Evolutionary conservation across 1,140 invertebrate species (phyloP).

Genomic region (Paraescarpia echinospica): DNA sequence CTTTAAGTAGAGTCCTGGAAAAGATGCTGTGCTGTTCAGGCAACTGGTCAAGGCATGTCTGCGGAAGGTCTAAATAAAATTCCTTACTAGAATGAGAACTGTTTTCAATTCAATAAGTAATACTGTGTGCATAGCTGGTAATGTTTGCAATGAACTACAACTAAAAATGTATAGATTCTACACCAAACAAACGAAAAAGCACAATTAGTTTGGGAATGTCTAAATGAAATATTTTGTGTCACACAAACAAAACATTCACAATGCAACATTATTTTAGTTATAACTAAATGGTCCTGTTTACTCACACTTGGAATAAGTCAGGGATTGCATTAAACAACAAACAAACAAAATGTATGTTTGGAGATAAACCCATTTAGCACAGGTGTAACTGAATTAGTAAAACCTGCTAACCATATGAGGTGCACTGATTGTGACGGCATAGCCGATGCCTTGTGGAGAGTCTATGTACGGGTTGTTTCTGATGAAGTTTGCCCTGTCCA

Average conservation of each 20-base stretch:
- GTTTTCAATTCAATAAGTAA: no score
- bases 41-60: no score
- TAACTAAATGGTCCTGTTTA: background rate
- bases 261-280: background rate
- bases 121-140: no score
- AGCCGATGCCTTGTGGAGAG: constrained; percentile 70
- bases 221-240: no score
- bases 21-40: background rate
- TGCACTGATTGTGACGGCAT: constrained; percentile 91
- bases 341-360: background rate
- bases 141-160: no score
- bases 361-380: background rate
- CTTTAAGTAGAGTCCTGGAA: background rate
- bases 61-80: no score
- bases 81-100: no score
- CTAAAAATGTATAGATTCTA: no score
- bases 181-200: no score
- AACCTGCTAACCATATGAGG: constrained; percentile 86
- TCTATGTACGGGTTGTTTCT: constrained; percentile 81
- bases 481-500: constrained; percentile 83
- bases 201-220: no score
- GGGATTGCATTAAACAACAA: background rate
- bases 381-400: background rate
- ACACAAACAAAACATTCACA: background rate
- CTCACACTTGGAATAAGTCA: background rate